Evolutionary conservation across 2,888 invertebrate species (phyloP).

Genomic region (Stenurella melanura): DNA sequence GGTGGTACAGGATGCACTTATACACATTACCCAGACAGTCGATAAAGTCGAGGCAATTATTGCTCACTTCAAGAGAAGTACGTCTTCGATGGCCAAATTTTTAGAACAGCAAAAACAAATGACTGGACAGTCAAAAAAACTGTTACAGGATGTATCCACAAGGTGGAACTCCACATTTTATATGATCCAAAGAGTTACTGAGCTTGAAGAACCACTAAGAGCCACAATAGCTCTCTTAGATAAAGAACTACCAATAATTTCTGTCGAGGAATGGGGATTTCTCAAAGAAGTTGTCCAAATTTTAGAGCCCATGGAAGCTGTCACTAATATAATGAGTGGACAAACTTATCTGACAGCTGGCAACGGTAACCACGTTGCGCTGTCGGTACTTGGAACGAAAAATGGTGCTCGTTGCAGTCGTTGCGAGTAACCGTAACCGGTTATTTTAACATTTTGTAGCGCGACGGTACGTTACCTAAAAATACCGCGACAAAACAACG

Average conservation of each 20-base stretch:
- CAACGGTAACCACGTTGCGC: no score
- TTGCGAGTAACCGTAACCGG: no score
- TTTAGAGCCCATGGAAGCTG: conserved; percentile 31
- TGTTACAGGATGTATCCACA: conserved; percentile 38
- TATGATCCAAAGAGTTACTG: conserved; percentile 40
- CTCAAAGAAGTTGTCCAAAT: conserved; percentile 39
- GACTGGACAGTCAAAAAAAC: conserved; percentile 37
- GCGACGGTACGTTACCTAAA: no score
- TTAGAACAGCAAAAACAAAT: conserved; percentile 59
- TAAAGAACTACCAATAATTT: conserved; percentile 28
- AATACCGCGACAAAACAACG: no score
- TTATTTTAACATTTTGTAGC: no score
- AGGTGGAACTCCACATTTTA: conserved; percentile 46
- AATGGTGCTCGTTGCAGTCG: no score
- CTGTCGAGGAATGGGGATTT: conserved; percentile 39
- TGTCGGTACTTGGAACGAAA: no score
- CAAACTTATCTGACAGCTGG: conserved; percentile 38
- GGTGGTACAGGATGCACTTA: conserved; percentile 52
- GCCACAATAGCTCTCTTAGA: conserved; percentile 39
- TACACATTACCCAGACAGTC: conserved; percentile 23
- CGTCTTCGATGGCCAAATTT: conserved; percentile 58
- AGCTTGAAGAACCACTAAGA: conserved; percentile 39
- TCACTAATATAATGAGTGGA: conserved; percentile 40
- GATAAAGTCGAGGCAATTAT: conserved; percentile 56
- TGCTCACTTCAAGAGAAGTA: conserved; percentile 59